Evolutionary conservation across 2,888 invertebrate species (phyloP), one percentile per base, ranked within the genome.

Genomic region (Pecten maximus): DNA sequence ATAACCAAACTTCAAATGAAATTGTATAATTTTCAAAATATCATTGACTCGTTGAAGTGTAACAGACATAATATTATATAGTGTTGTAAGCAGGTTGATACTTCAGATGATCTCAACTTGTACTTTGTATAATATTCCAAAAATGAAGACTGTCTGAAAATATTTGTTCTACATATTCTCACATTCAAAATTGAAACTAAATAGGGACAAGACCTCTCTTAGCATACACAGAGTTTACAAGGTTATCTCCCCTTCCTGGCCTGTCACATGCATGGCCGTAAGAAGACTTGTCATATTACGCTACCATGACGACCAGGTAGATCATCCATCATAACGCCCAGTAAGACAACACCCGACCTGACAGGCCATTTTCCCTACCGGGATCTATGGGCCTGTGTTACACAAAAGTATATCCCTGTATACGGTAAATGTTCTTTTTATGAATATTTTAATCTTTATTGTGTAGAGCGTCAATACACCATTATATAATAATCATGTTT

Each of bases 251-350:
- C 74, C 74, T 74, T 10, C 35, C 8, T 74, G 35, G 35, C 74
- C 35, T 28, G 16, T 74, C 74, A 74, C 35, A 74, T 23, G 23
- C 35, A 35, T 6, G 35, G 74, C 74, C 12, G 74, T 35, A 74
- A 74, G 74, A 74, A 74, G 74, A 74, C 74, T 74, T 35, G 74
- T 74, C 74, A 35, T 74, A 74, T 74, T 74, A 74, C 74, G 74
- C 28, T 74, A 74, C 60, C 28, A n/a, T 60, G 74, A 74, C 35
- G 15, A 28, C 74, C 35, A 74, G 74, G 74, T 74, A 74, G 74
- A 74, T 35, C 74, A 74, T 74, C 35, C 74, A 74, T 74, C 74
- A 74, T 35, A 74, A 74, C 74, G 74, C 6, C 35, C 12, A 0
- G 74, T 74, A 74, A 74, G 16, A 28, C 74, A 35, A 74, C 74